phyloP scores from a whole-genome alignment of 2,888 invertebrate species.

The Lasius platythorax region DNA sequence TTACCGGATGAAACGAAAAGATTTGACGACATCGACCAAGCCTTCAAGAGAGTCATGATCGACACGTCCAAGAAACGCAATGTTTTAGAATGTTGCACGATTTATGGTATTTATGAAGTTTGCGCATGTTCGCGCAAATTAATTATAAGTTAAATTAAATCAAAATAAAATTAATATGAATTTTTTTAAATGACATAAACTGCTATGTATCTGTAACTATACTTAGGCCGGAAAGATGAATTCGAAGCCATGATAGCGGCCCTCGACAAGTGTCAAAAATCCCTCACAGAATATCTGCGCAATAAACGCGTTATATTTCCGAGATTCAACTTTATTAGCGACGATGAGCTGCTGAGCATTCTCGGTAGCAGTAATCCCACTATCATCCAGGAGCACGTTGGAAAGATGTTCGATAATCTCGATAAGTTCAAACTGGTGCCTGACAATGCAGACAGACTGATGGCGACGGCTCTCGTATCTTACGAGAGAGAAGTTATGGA shows the following conservation, averaged over 20 bases:
- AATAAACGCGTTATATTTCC: conserved; percentile 95
- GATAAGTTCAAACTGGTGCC: conserved; percentile 90
- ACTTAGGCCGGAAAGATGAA: conserved; percentile 91
- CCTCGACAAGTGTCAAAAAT: conserved; percentile 96
- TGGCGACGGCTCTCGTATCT: conserved; percentile 94
- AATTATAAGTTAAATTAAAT: neutral
- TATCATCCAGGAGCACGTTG: conserved; percentile 97
- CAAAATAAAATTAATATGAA: neutral
- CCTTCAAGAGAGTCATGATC: conserved; percentile 94
- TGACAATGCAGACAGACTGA: conserved; percentile 89
- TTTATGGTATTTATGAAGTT: conserved; percentile 81
- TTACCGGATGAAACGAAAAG: conserved; percentile 96
- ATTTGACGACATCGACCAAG: conserved; percentile 95
- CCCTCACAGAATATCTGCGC: conserved; percentile 95
- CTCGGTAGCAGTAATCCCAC: conserved; percentile 94
- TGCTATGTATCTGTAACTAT: neutral
- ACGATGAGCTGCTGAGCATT: conserved; percentile 96
- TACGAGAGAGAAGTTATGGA: conserved; percentile 96
- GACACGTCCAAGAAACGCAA: conserved; percentile 93
- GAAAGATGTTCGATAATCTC: conserved; percentile 98
- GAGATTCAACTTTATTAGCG: conserved; percentile 97
- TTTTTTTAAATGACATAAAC: too few species aligned
- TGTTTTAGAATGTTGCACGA: conserved; percentile 93
- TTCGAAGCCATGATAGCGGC: conserved; percentile 91
- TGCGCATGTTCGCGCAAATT: neutral